A percentile compares a stretch with the other conserved stretches of the same genome.
Evolutionary conservation across 2,888 invertebrate genomes (phyloP).

Genomic region (Cryptus armator): DNA sequence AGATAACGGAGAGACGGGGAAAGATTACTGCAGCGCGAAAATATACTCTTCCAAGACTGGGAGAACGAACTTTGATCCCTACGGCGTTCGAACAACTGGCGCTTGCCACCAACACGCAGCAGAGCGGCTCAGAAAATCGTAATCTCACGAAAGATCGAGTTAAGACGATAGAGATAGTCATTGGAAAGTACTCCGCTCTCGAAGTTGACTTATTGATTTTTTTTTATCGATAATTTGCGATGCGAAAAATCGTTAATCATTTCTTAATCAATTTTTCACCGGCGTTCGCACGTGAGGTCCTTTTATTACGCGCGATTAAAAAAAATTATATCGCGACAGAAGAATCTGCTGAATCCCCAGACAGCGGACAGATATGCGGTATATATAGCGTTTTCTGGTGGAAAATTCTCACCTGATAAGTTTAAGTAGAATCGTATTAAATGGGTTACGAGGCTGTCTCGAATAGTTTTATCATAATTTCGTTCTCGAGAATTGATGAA

Average conservation of each 20-base stretch:
- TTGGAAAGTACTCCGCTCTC: not conserved
- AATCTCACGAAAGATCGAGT: conserved; percentile 46
- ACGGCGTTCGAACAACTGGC: conserved; percentile 4
- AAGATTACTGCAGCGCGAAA: conserved; percentile 44
- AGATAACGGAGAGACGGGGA: conserved; percentile 48
- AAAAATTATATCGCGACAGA: not conserved
- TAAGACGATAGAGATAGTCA: conserved; percentile 21
- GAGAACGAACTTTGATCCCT: conserved; percentile 59
- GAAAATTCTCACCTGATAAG: conserved; percentile 50
- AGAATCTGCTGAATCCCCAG: not conserved
- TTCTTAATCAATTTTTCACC: not conserved
- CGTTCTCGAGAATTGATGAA: conserved; percentile 42
- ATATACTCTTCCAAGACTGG: conserved; percentile 13
- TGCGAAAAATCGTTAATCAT: not conserved
- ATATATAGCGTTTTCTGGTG: conserved; percentile 21
- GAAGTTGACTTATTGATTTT: not conserved
- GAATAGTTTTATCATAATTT: conserved; percentile 42
- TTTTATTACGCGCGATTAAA: not conserved
- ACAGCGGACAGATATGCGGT: too few relatives aligned
- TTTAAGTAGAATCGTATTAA: conserved; percentile 17
- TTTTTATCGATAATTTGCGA: not conserved
- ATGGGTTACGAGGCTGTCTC: conserved; percentile 56
- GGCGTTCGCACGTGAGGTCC: not conserved
- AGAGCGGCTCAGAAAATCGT: not conserved
- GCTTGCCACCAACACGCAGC: not conserved